phyloP scores from a whole-genome alignment of 1,140 invertebrate species.

The Amyelois transitella region DNA sequence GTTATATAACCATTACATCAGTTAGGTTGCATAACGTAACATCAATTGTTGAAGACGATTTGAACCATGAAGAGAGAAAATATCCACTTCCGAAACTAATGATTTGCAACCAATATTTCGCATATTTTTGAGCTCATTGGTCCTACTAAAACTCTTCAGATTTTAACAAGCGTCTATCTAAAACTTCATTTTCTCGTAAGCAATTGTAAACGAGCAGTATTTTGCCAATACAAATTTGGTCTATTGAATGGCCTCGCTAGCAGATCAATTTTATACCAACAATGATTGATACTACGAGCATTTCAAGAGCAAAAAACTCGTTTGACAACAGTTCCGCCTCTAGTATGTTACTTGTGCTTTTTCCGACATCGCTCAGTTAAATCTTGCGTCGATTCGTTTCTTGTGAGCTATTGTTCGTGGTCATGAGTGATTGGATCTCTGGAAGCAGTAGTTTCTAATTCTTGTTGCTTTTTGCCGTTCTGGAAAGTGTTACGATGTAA shows the following conservation, averaged over 20 bases:
- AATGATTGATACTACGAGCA: too few species aligned
- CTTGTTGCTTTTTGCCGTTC: slow-evolving; percentile 5
- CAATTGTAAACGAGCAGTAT: too few species aligned
- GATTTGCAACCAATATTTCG: too few species aligned
- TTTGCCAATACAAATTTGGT: too few species aligned
- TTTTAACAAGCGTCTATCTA: too few species aligned
- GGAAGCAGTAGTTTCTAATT: slow-evolving; percentile 19
- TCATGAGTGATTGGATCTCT: slow-evolving; percentile 12
- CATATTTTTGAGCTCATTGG: too few species aligned
- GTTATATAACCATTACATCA: not conserved
- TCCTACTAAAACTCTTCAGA: too few species aligned
- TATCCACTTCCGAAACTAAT: not conserved
- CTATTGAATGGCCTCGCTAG: too few species aligned
- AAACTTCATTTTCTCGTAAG: too few species aligned
- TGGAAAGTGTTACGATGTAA: slow-evolving; percentile 1
- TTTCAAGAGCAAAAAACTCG: not conserved
- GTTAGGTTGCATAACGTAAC: not conserved
- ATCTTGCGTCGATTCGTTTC: not conserved
- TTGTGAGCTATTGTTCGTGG: slow-evolving; percentile 6
- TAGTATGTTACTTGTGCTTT: not conserved
- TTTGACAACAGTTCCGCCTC: not conserved
- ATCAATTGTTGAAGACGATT: not conserved
- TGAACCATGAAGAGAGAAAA: not conserved
- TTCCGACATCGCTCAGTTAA: not conserved
- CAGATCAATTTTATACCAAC: too few species aligned